Conservation (phyloP, 2,797 vertebrate genomes). For the Smutsia gigantea region DNA sequence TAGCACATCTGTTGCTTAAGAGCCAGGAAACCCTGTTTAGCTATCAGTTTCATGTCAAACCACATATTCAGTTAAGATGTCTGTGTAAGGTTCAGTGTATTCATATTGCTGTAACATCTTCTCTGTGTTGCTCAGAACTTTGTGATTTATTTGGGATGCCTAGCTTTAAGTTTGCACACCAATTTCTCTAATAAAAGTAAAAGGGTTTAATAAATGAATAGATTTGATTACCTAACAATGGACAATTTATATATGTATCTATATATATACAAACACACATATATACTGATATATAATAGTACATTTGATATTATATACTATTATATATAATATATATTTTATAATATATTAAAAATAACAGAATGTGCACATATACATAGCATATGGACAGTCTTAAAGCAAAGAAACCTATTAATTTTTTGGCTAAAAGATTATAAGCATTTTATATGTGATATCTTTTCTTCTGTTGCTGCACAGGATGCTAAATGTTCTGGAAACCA, state of each 20-base stretch:
- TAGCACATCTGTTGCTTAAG: background rate
- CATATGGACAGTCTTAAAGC: background rate
- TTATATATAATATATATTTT: background rate
- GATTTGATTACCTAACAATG: background rate
- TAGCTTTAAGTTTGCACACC: background rate
- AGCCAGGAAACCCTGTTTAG: background rate
- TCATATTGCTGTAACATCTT: background rate
- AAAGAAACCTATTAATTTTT: background rate
- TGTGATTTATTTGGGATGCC: background rate
- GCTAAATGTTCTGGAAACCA: background rate
- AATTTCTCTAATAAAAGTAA: slow-evolving; percentile 12
- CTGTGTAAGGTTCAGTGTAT: background rate
- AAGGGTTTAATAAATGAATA: background rate
- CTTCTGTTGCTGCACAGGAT: background rate
- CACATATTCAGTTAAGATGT: background rate
- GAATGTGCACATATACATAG: background rate
- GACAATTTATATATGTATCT: background rate
- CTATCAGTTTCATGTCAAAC: background rate
- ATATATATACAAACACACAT: background rate
- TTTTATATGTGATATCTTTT: background rate
- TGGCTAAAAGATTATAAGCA: background rate
- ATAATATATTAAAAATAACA: background rate
- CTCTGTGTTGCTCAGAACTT: background rate
- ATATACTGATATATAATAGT: background rate
- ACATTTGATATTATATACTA: background rate